Base-by-base conservation (phyloP, 2,888 invertebrate genomes). In the Bruchidius siliquastri region DNA sequence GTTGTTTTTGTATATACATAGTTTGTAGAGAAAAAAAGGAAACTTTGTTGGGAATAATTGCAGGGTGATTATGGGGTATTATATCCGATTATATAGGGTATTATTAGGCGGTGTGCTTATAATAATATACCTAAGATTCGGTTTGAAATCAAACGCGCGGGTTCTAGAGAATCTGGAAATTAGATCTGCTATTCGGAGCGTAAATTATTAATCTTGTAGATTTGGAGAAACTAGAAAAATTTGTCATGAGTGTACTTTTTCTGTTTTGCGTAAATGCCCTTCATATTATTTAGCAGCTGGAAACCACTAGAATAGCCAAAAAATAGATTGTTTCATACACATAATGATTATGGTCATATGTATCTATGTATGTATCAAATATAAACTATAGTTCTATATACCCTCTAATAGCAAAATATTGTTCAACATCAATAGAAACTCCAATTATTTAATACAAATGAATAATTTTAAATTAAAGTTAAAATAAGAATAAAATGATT, bases 1-100 rank as follows among this genome's bases (percentile, higher is more conserved):
- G 75, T 76, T 74, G 32, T 74, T 26, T 70, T 73, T 49, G 49
- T 49, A 49, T 49, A 49, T 49, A 49, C 13, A n/a, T n/a, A 49
- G 6, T 49, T 49, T 49, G 49, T 49, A 18, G 13, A 49, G 49
- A 49, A 49, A 49, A 49, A 49, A 49, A 49, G 18, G 49, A 49
- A 49, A 49, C 10, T 49, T 49, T 49, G 49, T 18, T 49, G 49
- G 18, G 49, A 49, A 49, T 49, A 49, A 49, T 49, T 49, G 49
- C 49, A 13, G 49, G 6, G 49, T 49, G 49, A 49, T 49, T 49
- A 49, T 49, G 49, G 49, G 18, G 10, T 49, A 49, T 49, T 49
- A 49, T 49, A 49, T 49, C 49, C 49, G 49, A 49, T 49, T 49
- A 49, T 49, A 49, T 13, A 18, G 49, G 49, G 49, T 49, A 13